A percentile compares a stretch with the other conserved stretches of the same genome.
Conservation (phyloP, 1,140 invertebrate species). For the Hypsibius dujardini region DNA sequence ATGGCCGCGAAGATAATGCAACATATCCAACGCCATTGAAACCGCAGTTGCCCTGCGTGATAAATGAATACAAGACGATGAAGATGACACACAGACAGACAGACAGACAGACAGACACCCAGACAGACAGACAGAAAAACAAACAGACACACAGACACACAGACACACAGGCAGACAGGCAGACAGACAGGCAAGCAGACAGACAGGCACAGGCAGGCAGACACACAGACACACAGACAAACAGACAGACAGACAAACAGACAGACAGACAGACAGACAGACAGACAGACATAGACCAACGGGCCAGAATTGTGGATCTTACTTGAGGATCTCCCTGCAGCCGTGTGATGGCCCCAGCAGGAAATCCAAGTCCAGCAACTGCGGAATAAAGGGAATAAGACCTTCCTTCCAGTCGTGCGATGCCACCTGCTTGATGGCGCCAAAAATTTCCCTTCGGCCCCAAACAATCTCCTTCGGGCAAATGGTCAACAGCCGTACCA, state of each 20-base stretch:
- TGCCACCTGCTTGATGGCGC: neutral
- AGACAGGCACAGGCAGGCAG: too few relatives aligned
- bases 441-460: neutral
- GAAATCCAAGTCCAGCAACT: neutral
- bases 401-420: neutral
- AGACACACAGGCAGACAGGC: too few relatives aligned
- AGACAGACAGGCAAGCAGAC: too few relatives aligned
- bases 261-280: too few relatives aligned
- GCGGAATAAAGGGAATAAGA: neutral
- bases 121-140: too few relatives aligned
- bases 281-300: neutral
- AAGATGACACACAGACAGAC: too few relatives aligned
- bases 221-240: too few relatives aligned
- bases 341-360: neutral
- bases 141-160: too few relatives aligned
- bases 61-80: neutral
- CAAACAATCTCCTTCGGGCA: constrained; percentile 16
- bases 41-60: neutral
- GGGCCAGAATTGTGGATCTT: neutral
- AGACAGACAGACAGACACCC: too few relatives aligned
- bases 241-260: too few relatives aligned
- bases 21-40: neutral
- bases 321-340: neutral
- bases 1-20: neutral
- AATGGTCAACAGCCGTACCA: neutral